Base-by-base conservation (phyloP, 2,797 vertebrate species). In the Onychomys leucogaster region DNA sequence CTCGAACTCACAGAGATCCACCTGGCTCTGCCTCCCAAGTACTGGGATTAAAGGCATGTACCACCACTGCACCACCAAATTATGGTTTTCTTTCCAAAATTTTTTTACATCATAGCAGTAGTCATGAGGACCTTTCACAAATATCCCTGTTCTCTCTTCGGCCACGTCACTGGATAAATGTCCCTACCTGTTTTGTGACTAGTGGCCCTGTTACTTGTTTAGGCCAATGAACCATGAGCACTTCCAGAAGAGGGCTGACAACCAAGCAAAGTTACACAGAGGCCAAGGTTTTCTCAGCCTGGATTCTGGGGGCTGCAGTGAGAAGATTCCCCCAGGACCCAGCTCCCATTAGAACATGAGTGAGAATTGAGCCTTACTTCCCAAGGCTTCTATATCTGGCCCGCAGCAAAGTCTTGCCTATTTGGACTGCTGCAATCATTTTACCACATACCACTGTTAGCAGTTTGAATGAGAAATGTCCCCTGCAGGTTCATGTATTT, bases 61-160 rank as follows among this genome's bases (percentile, higher is more conserved):
- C 49, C 49, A 52, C 49, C 49, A 52, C 49, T 2, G 7, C 49
- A 12, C 49, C 12, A 52, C 49, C 81, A 71, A 41, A 96, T 95
- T 96, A 96, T 92, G 14, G 8, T 21, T 41, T 73, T 73, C 52
- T 55, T 55, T 16, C 52, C 52, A 17, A 55, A 55, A 16, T 21
- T 71, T 5, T 91, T 84, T 97, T 93, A 87, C 83, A 85, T 96
- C 41, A 2, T n/a, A 82, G 61, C 12, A 1, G 76, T 93, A 90
- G 81, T 92, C 90, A 75, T 94, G 95, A 85, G 11, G 37, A 85
- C 23, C 89, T 49, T 94, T 97, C 88, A 95, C 90, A 97, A 81
- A 97, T 78, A 95, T 67, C 93, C 65, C 5, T 17, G 23, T 19
- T 73, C 83, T 95, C 87, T 5, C 71, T 73, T 11, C 23, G 25